Base-by-base conservation (phyloP, 2,888 invertebrate species). In the Zaprionus obscuricornis region DNA sequence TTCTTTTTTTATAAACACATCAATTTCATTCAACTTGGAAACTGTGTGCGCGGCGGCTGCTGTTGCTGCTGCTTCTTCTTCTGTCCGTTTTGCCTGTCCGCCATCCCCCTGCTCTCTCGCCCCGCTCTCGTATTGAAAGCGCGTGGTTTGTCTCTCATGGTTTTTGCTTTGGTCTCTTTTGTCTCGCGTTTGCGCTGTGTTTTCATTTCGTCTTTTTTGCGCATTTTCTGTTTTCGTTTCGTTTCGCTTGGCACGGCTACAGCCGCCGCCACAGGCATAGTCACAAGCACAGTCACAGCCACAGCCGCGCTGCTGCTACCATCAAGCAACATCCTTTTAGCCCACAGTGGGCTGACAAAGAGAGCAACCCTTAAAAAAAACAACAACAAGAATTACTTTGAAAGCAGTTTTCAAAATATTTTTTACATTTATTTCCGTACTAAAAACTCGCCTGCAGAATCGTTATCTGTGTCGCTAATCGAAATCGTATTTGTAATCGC, bases 161-260 rank as follows among this genome's bases (percentile, higher is more conserved):
- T 34, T 60, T 56, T 45, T 47, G 57, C 71, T 40, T 42, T 60
- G 27, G 60, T 74, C 52, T 59, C 74, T 76, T 74, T 66, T 72
- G 77, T 76, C 55, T 69, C 74, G 84, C 84, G 86, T 75, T 79
- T 79, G 78, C 86, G 86, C 86, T 65, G 81, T 84, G 67, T 85
- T 63, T 66, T 63, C 56, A 36, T 63, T 63, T 36, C 45, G 49
- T 55, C 49, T 47, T 72, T 83, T 83, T 85, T 85, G 86, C 86
- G 81, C 77, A 81, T 85, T 71, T 74, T 79, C 75, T 85, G 78
- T 85, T 77, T 81, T 65, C 69, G 69, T 85, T 81, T 45, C 37
- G 68, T 57, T 70, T 62, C 51, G 73, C 31, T 60, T 62, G 47
- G 31, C 50, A n/a, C n/a, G n/a, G n/a, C n/a, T 8, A 54, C 43